These are phyloP conservation scores for Spizaetus ornatus DNA, from an alignment of 2,113 vertebrate genomes.

Conservation along the genomic window DNA sequence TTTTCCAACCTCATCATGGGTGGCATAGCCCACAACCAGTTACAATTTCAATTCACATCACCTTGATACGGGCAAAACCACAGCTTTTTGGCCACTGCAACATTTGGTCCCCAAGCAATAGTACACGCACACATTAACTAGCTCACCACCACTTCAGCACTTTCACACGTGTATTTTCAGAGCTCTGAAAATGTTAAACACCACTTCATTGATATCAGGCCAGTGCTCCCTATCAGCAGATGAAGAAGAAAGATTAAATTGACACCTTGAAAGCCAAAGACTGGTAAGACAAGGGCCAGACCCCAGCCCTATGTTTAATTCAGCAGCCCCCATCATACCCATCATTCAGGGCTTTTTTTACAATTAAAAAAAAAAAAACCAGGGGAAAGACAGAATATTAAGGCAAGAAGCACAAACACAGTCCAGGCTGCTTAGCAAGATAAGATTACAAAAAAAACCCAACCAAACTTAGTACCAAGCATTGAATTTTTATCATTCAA, in stretches of 20 bases:
- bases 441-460: not conserved
- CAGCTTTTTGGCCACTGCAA: not conserved
- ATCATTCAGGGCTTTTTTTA: not conserved
- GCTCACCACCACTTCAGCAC: not conserved
- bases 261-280: not conserved
- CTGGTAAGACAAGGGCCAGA: not conserved
- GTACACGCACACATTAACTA: fast-evolving
- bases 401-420: not conserved
- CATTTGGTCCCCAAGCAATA: not conserved
- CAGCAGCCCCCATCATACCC: not conserved
- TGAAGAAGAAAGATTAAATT: not conserved
- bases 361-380: not conserved
- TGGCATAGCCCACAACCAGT: not conserved
- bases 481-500: not conserved
- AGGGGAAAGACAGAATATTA: not conserved
- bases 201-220: not conserved
- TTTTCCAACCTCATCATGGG: not conserved
- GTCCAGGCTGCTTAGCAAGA: not conserved
- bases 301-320: not conserved
- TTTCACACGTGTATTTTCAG: fast-evolving
- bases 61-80: fast-evolving
- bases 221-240: not conserved
- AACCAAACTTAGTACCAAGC: not conserved
- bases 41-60: not conserved
- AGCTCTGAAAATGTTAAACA: not conserved